phyloP scores from a whole-genome alignment of 2,888 invertebrate species.

The Arenicola marina region DNA sequence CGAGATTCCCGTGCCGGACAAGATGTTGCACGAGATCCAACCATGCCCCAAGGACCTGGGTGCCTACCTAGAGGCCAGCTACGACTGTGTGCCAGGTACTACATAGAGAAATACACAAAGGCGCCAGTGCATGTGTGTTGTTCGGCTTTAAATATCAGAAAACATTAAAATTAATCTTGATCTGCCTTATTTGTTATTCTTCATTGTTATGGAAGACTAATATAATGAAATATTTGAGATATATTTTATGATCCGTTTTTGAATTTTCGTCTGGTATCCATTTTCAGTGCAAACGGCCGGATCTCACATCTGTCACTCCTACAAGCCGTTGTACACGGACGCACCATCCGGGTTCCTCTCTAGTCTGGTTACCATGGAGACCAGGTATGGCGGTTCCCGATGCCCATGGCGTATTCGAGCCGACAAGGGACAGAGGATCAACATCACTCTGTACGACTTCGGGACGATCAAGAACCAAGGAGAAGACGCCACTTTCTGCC shows the following conservation, averaged over 20 bases:
- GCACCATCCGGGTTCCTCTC: not conserved
- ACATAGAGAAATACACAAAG: too few relatives aligned
- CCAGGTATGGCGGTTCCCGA: not conserved
- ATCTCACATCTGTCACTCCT: not conserved
- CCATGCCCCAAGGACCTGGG: constrained; percentile 32
- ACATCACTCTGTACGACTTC: constrained; percentile 34
- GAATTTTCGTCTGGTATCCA: too few relatives aligned
- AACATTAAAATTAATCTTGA: too few relatives aligned
- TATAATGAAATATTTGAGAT: too few relatives aligned
- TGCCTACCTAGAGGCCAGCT: constrained; percentile 31
- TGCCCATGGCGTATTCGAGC: constrained; percentile 11
- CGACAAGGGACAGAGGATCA: constrained; percentile 25
- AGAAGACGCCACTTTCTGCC: constrained; percentile 18
- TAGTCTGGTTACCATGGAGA: not conserved
- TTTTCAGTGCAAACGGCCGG: too few relatives aligned
- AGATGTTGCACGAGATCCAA: constrained; percentile 20
- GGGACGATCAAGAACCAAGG: constrained; percentile 16
- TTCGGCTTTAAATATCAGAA: too few relatives aligned
- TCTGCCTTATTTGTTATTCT: too few relatives aligned
- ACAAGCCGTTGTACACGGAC: not conserved
- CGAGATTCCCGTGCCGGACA: constrained; percentile 27
- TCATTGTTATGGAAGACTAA: too few relatives aligned
- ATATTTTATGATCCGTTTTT: too few relatives aligned
- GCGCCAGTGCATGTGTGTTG: too few relatives aligned
- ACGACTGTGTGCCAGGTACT: constrained; percentile 31